phyloP scores from a whole-genome alignment of 2,113 vertebrate genomes.

The Eolophus roseicapilla region DNA sequence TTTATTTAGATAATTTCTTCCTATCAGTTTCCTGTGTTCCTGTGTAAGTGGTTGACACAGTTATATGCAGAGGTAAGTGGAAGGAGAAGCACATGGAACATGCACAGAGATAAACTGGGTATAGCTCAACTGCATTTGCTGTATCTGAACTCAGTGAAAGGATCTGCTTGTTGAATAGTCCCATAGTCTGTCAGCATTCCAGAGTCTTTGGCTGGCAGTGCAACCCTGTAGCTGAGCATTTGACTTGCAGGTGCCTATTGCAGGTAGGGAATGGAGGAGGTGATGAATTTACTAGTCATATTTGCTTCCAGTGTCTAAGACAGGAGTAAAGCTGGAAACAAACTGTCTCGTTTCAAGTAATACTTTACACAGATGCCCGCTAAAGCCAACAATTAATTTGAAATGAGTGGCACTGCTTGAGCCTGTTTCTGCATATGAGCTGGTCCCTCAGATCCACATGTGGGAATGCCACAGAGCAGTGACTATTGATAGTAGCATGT shows the following conservation, averaged over 20 bases:
- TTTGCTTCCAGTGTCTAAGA: background rate
- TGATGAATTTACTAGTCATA: background rate
- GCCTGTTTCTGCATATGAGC: background rate
- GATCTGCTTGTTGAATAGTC: background rate
- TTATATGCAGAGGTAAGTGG: background rate
- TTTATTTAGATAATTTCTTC: background rate
- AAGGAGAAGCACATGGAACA: background rate
- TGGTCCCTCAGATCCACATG: background rate
- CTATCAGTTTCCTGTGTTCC: background rate
- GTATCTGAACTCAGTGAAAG: background rate
- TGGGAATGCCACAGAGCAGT: background rate
- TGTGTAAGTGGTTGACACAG: background rate
- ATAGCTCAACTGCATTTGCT: background rate
- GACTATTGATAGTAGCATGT: background rate
- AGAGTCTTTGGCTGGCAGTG: background rate
- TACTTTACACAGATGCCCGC: background rate
- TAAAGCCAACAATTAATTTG: background rate
- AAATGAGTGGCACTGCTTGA: background rate
- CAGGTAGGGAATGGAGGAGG: background rate
- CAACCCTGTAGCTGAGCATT: background rate
- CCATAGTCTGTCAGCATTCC: background rate
- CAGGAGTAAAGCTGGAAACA: background rate
- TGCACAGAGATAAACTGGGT: background rate
- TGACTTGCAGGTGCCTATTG: background rate
- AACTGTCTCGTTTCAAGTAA: background rate